Evolutionary conservation across 30 jellyfish, hydroid and myxozoan species (phyloP), one percentile per base, ranked within the genome.

Genomic region (Calvadosia cruxmelitensis): DNA sequence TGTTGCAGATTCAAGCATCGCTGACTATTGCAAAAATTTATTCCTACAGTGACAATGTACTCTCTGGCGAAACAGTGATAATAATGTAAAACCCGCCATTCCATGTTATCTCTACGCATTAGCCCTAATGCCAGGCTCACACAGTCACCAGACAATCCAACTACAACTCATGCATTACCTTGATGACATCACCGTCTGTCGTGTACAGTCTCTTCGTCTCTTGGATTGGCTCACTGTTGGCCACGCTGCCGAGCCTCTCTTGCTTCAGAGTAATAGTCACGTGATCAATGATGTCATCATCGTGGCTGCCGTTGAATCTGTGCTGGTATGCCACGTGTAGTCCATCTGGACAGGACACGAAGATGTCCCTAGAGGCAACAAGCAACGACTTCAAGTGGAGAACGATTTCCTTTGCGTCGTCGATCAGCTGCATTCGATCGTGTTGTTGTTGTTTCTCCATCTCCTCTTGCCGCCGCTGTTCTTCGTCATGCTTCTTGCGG

Each of bases 311-410:
- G 20, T 42, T 42, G 20, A 42, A 42, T 10, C 57, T 10, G 57
- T 42, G 10, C 20, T 42, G 57, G 20, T 5, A 42, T 5, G 57
- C 57, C 20, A 80, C 30, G 13, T 77, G 94, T 71, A 87, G 32
- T 66, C 94, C 97, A 67, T 87, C 84, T 28, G 97, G 94, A 26
- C 86, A 70, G 3, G 89, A 42, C 7, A 79, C 77, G 25, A 57
- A 65, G 64, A 87, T 16, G 36, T 87, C 75, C 13, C 79, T 53
- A 25, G 64, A 7, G 23, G 72, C 35, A 62, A 52, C 33, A 29
- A 57, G 33, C 3, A 74, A 52, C 53, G 78, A 70, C 12, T 76
- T 51, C 30, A 77, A 33, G 1, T 76, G 32, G n/a, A 15, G 26
- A 20, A 80, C 80, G 12, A 68, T 78, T 48, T 64, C 42, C 50